phyloP scores from a whole-genome alignment of 2,113 vertebrate species.

The Guaruba guarouba region DNA sequence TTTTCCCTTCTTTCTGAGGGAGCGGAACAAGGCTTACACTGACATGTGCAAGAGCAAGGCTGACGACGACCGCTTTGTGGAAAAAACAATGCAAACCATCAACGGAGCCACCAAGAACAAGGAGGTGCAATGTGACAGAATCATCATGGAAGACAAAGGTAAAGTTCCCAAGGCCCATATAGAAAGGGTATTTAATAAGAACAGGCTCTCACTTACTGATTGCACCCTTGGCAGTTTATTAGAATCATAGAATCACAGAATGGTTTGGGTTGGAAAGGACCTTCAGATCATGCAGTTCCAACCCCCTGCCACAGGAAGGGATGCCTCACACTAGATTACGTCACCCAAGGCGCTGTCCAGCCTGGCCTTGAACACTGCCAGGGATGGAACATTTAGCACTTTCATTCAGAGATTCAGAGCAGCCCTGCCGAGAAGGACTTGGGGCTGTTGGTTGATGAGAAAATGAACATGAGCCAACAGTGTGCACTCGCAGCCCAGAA shows the following conservation, averaged over 20 bases:
- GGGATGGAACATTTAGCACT: not conserved
- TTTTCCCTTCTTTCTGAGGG: constrained; percentile 61
- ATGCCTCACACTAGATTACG: not conserved
- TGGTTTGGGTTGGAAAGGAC: not conserved
- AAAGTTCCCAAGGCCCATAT: not conserved
- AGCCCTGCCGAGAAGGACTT: no score
- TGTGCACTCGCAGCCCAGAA: no score
- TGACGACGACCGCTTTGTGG: constrained; percentile 79
- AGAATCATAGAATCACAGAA: not conserved
- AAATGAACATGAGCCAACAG: no score
- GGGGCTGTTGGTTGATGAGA: no score
- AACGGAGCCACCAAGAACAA: constrained; percentile 81
- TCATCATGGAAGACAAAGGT: constrained; percentile 82
- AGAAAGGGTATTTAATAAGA: not conserved
- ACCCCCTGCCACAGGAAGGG: not conserved
- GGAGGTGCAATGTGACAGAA: constrained; percentile 79
- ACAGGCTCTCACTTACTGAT: not conserved
- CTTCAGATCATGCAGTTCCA: not conserved
- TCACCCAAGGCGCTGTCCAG: not conserved
- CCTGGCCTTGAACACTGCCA: not conserved
- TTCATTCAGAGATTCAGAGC: no score
- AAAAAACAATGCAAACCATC: constrained; percentile 85
- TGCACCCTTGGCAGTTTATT: not conserved
- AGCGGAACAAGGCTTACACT: constrained; percentile 74
- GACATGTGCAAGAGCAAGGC: constrained; percentile 75